Evolutionary conservation across 2,113 vertebrate genomes (phyloP).

Genomic region (Rhynchopsitta pachyrhyncha): DNA sequence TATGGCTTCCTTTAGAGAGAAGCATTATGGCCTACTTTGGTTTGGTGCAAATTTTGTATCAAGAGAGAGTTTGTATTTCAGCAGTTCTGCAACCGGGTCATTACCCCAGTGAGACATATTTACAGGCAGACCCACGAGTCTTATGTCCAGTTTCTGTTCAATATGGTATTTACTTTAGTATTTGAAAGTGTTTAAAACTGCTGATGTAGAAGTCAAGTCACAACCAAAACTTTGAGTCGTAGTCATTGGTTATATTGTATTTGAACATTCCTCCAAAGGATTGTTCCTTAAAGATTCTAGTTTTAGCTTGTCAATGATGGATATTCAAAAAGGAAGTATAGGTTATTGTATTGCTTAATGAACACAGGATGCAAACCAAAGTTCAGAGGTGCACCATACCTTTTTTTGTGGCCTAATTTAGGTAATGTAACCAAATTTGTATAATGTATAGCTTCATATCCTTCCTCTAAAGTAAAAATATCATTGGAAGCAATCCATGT

Average conservation of each 20-base stretch:
- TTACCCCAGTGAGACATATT: background rate
- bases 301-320: conserved; percentile 2
- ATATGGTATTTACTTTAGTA: background rate
- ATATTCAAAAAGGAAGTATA: conserved; percentile 38
- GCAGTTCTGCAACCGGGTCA: background rate
- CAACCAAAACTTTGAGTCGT: background rate
- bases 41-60: background rate
- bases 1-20: background rate
- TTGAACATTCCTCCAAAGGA: background rate
- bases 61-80: background rate
- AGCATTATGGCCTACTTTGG: background rate
- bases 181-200: background rate
- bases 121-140: background rate
- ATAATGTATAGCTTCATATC: conserved; percentile 37
- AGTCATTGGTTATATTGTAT: background rate
- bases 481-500: conserved; percentile 15
- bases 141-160: background rate
- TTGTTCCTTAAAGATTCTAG: conserved; percentile 21
- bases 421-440: conserved; percentile 11
- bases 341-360: conserved; percentile 32
- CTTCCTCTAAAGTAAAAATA: conserved; percentile 61
- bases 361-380: conserved; percentile 13
- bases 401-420: conserved; percentile 20
- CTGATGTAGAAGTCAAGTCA: background rate
- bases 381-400: conserved; percentile 26